Evolutionary conservation across 2,888 invertebrate genomes (phyloP).

Genomic region (Cosmorhoe ocellata): DNA sequence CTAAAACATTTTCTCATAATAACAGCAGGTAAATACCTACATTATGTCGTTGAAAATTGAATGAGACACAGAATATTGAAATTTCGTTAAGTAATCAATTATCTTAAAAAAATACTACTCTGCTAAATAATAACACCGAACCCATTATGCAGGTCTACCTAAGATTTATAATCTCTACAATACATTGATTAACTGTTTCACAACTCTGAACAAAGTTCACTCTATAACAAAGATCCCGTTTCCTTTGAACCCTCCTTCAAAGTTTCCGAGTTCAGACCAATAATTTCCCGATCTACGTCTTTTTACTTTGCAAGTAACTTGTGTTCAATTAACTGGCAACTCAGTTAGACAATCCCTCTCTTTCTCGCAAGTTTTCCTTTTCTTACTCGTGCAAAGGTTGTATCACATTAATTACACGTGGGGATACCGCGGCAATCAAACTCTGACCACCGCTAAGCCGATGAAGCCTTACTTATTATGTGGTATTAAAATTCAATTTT

Average conservation of each 20-base stretch:
- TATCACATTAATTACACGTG: slow-evolving; percentile 77
- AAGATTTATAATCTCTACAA: slow-evolving; percentile 34
- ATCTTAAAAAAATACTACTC: too few species aligned
- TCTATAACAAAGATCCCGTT: slow-evolving; percentile 46
- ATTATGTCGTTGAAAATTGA: too few species aligned
- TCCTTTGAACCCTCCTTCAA: slow-evolving; percentile 48
- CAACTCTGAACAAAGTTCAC: slow-evolving; percentile 44
- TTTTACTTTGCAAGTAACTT: slow-evolving; percentile 63
- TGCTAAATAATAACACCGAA: too few species aligned
- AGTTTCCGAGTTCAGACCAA: slow-evolving; percentile 54
- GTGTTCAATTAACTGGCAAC: slow-evolving; percentile 71
- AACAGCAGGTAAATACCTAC: too few species aligned
- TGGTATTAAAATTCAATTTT: slow-evolving; percentile 79
- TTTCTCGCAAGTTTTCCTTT: slow-evolving; percentile 43
- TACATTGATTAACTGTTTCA: slow-evolving; percentile 40
- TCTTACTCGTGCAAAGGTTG: slow-evolving; percentile 61
- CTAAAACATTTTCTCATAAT: too few species aligned
- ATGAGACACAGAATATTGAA: too few species aligned
- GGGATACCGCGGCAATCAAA: slow-evolving; percentile 80
- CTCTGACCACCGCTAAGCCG: slow-evolving; percentile 78
- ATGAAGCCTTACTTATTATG: slow-evolving; percentile 77
- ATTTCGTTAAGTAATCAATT: too few species aligned
- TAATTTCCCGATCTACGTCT: slow-evolving; percentile 60
- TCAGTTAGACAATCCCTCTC: slow-evolving; percentile 59
- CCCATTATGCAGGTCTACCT: not conserved